These are phyloP conservation scores for Drosophila sp. DNA, from an alignment of 1,140 invertebrate species.

Conservation along the genomic window DNA sequence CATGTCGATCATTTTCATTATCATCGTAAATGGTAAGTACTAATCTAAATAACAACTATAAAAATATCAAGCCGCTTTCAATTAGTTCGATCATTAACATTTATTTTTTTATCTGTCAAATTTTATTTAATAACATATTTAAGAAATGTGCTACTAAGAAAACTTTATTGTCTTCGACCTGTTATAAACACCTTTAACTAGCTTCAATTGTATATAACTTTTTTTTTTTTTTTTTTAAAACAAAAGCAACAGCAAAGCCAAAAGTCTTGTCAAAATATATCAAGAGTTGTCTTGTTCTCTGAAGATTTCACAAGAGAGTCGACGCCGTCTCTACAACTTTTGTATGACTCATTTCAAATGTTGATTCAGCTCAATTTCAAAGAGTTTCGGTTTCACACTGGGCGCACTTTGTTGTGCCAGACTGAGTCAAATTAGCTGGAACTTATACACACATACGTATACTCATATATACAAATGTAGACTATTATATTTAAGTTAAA, in stretches of 20 bases:
- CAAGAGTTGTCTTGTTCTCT: conserved; percentile 11
- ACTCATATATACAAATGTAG: background rate
- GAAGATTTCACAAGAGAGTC: conserved; percentile 21
- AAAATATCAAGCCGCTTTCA: too few relatives aligned
- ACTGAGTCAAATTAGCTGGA: conserved; percentile 19
- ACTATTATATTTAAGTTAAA: conserved; percentile 2
- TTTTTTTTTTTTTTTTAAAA: too few relatives aligned
- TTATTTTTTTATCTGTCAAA: too few relatives aligned
- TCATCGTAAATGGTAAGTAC: conserved; percentile 84
- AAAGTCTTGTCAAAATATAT: background rate
- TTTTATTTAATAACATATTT: too few relatives aligned
- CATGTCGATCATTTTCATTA: conserved; percentile 84
- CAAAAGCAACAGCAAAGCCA: too few relatives aligned
- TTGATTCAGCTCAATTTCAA: conserved; percentile 4
- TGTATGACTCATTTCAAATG: conserved; percentile 21
- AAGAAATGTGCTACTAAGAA: too few relatives aligned
- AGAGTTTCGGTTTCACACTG: conserved; percentile 26
- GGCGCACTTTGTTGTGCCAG: conserved; percentile 3
- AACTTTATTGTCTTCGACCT: too few relatives aligned
- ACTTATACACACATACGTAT: background rate
- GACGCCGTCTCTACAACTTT: background rate
- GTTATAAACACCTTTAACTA: too few relatives aligned
- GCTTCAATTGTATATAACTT: too few relatives aligned
- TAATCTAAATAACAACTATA: background rate
- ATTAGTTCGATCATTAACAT: too few relatives aligned